Evolutionary conservation across 2,888 invertebrate species (phyloP), one percentile per base, ranked within the genome.

Genomic region (Diadegma fenestrale): DNA sequence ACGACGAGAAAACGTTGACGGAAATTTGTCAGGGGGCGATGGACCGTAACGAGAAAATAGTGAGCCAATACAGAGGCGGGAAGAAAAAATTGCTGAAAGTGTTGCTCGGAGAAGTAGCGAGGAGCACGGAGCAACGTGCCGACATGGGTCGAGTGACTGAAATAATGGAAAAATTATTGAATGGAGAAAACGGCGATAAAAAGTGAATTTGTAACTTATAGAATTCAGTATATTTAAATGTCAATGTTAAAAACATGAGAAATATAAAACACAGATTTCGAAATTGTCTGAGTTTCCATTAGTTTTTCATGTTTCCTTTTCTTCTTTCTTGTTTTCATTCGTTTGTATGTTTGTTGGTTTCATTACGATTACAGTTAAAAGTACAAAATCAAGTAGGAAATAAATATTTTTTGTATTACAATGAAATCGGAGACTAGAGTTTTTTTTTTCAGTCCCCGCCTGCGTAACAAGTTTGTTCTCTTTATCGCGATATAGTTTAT

Each of bases 1-100:
- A 94, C 61, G 95, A 97, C 91, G 93, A 95, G 85, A 91, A 93
- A 8, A 94, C 95, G 91, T 95, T 98, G 84, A 94, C 94, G 75
- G 93, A 95, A 87, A 92, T 96, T 61, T 98, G 98, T 92, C 89
- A 93, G 73, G 94, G 95, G 88, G 95, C 96, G 0, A 93, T 98
- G 43, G 92, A 95, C 17, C 95, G 95, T 85, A 97, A 97, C 94
- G 95, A 95, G 14, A 96, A 96, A 91, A 92, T 96, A 77, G 96
- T 97, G 0, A 94, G 95, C 86, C 95, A 96, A 88, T 97, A 96
- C 91, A 96, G 95, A 92, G 94, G 94, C 12, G 97, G 97, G 6
- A 97, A 97, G 94, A 93, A 92, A 0, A 97, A 97, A 94, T 95
- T 96, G 10, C 95, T 97, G 68, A 95, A 95, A 90, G 96, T 96